Evolutionary conservation across 1,140 invertebrate genomes (phyloP).

Genomic region (Gryon sp.): DNA sequence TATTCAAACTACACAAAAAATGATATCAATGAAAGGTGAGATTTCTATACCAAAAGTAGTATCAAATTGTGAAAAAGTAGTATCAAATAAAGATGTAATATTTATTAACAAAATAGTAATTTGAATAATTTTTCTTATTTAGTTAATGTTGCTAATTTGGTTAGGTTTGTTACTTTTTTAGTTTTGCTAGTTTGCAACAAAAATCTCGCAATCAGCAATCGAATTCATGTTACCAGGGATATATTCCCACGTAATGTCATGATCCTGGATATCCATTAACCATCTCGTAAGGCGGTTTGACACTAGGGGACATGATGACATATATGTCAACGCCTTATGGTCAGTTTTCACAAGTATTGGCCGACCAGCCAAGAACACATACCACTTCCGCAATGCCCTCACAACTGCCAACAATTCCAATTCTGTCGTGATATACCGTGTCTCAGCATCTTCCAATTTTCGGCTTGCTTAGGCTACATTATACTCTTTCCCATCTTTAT

Average conservation of each 20-base stretch:
- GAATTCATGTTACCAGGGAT: conserved; percentile 2
- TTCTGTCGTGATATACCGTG: conserved; percentile 72
- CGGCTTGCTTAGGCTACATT: conserved; percentile 24
- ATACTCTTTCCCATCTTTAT: background rate
- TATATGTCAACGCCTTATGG: conserved; percentile 12
- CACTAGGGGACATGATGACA: background rate
- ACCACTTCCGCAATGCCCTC: conserved; percentile 10
- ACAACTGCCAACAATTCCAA: conserved; percentile 11
- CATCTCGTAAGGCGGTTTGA: background rate
- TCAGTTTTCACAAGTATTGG: conserved; percentile 15
- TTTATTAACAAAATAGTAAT: too few relatives aligned
- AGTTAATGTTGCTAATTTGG: too few relatives aligned
- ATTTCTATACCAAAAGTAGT: too few relatives aligned
- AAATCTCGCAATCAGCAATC: too few relatives aligned
- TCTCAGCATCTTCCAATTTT: conserved; percentile 70
- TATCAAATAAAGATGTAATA: too few relatives aligned
- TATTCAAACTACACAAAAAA: too few relatives aligned
- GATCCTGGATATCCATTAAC: conserved; percentile 10
- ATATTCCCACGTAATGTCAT: background rate
- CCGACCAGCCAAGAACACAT: background rate
- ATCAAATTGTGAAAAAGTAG: too few relatives aligned
- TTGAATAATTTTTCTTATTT: too few relatives aligned
- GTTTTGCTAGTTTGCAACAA: too few relatives aligned
- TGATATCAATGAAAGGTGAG: too few relatives aligned
- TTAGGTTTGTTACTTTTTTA: too few relatives aligned